Percentiles rank a stretch among this genome's conserved stretches.
Conservation (phyloP, 2,888 invertebrate genomes). For the Augochlorella aurata region DNA sequence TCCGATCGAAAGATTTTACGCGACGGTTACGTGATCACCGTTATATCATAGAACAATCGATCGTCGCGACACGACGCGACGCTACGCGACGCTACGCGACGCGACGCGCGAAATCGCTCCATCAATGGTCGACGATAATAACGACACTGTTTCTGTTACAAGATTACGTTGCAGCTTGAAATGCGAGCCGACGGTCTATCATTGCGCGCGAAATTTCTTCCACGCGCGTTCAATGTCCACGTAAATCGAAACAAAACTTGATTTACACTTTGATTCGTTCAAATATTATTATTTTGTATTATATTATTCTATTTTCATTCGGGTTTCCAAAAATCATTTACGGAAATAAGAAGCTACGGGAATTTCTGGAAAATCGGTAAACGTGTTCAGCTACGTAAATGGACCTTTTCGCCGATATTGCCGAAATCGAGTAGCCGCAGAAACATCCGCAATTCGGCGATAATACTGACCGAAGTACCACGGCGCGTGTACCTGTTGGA, state of each 20-base stretch:
- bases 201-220: slow-evolving; percentile 18
- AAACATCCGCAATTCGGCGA: not conserved
- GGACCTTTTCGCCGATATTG: no score
- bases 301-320: no score
- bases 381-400: no score
- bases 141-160: not conserved
- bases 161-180: slow-evolving; percentile 23
- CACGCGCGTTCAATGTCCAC: no score
- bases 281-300: not conserved
- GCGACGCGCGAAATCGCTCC: not conserved
- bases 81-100: no score
- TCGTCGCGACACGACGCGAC: no score
- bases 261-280: no score
- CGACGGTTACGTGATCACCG: not conserved
- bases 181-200: slow-evolving; percentile 13
- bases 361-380: no score
- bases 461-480: not conserved
- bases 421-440: no score
- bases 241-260: no score
- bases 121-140: slow-evolving; percentile 8
- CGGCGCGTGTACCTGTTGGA: not conserved
- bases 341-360: no score
- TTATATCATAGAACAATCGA: not conserved
- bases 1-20: not conserved
- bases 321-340: no score